Conservation (phyloP, 2,888 invertebrate genomes). For the Andrena chrysosceles region DNA sequence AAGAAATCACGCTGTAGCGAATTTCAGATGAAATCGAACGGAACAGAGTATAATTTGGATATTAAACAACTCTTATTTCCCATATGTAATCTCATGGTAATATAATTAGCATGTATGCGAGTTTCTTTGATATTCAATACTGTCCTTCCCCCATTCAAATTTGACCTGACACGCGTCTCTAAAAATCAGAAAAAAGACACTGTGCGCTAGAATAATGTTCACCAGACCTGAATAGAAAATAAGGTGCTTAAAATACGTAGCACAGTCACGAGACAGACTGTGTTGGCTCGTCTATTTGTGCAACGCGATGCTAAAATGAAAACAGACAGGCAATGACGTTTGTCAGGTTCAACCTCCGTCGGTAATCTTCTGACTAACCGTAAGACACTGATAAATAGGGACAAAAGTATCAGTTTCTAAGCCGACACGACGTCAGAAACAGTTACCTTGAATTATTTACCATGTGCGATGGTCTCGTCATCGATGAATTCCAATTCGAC, state of each 20-base stretch:
- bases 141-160: too few relatives aligned
- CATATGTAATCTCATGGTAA: too few relatives aligned
- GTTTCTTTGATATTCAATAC: too few relatives aligned
- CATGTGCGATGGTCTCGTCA: neutral
- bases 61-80: too few relatives aligned
- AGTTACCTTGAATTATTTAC: neutral
- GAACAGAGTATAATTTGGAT: neutral
- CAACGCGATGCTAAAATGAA: slow-evolving; percentile 14
- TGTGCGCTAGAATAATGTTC: too few relatives aligned
- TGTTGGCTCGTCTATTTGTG: slow-evolving; percentile 22
- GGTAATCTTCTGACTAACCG: neutral
- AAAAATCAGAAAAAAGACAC: too few relatives aligned
- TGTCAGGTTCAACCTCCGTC: neutral
- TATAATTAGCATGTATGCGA: too few relatives aligned
- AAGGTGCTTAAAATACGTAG: slow-evolving; percentile 21
- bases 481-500: neutral
- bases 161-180: too few relatives aligned
- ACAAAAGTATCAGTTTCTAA: neutral
- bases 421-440: neutral
- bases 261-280: neutral
- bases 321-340: slow-evolving; percentile 9
- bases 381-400: neutral
- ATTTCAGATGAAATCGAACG: slow-evolving; percentile 50
- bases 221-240: slow-evolving; percentile 16
- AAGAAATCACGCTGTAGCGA: slow-evolving; percentile 36